phyloP scores from a whole-genome alignment of 2,113 vertebrate species.

The Orycteropus afer region DNA sequence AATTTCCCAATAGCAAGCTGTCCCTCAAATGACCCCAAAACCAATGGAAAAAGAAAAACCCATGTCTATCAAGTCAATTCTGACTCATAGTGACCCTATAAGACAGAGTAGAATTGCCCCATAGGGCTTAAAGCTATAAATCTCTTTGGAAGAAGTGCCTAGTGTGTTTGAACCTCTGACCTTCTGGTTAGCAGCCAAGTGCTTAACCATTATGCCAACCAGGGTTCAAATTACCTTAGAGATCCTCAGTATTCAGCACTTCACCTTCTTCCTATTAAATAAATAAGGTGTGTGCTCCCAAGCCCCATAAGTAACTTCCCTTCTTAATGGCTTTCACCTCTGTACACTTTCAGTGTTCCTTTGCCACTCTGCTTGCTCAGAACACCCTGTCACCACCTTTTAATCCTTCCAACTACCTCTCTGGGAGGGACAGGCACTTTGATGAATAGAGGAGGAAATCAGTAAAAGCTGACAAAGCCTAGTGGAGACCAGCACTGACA shows the following conservation, averaged over 20 bases:
- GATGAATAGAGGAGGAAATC: constrained; percentile 38
- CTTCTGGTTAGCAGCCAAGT: not conserved
- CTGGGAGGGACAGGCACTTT: not conserved
- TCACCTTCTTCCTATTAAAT: not conserved
- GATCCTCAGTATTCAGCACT: no score
- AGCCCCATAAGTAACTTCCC: not conserved
- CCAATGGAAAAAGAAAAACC: not conserved
- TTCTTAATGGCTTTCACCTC: not conserved
- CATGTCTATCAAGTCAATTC: not conserved
- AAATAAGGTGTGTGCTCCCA: not conserved
- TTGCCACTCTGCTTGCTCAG: not conserved
- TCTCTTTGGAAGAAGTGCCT: not conserved
- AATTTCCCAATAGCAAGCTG: not conserved
- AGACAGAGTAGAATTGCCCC: not conserved
- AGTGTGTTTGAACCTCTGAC: not conserved
- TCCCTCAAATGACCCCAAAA: not conserved
- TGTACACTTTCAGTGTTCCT: not conserved
- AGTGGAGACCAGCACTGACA: not conserved
- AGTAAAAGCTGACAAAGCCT: not conserved
- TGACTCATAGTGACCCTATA: not conserved
- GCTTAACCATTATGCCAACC: not conserved
- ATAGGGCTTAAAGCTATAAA: not conserved
- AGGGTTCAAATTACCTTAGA: not conserved
- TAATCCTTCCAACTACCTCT: constrained; percentile 1
- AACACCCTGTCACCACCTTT: not conserved